phyloP scores from a whole-genome alignment of 2,797 vertebrate genomes.

The Schizopygopsis malacanthus region DNA sequence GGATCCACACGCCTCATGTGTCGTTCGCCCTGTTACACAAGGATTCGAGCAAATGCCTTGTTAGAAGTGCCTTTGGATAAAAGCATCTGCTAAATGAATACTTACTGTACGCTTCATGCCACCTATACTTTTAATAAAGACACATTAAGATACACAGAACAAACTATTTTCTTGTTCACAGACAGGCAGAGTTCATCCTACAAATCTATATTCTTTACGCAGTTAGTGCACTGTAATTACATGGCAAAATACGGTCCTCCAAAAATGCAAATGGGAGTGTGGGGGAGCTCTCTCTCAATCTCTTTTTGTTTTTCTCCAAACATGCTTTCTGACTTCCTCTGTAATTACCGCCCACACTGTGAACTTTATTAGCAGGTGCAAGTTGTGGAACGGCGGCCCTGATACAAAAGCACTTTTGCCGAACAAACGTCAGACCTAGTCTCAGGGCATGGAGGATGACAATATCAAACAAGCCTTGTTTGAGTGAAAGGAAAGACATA shows the following conservation, averaged over 20 bases:
- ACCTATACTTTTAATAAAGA: constrained; percentile 4
- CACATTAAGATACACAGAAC: constrained; percentile 17
- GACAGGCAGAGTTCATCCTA: constrained; percentile 15
- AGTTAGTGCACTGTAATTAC: constrained; percentile 35
- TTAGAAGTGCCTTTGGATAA: not conserved
- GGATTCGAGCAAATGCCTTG: not conserved
- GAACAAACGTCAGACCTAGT: not conserved
- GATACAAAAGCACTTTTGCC: not conserved
- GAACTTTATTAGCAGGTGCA: not conserved
- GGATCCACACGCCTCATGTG: too few relatives aligned
- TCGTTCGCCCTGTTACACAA: too few relatives aligned
- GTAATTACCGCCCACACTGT: constrained; percentile 41
- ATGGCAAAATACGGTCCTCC: constrained; percentile 19
- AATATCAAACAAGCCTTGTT: not conserved
- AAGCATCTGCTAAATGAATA: constrained; percentile 19
- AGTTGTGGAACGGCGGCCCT: not conserved
- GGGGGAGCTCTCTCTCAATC: constrained; percentile 12
- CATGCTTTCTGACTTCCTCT: constrained; percentile 34
- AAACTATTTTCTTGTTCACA: constrained; percentile 32
- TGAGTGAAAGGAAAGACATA: not conserved
- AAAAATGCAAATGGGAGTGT: constrained; percentile 32
- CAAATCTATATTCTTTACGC: constrained; percentile 15
- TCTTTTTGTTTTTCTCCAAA: constrained; percentile 43
- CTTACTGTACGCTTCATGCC: not conserved
- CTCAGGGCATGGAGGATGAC: not conserved